These are phyloP conservation scores for Orestias chungarensis DNA, from an alignment of 2,797 vertebrate species.

Conservation along the genomic window DNA sequence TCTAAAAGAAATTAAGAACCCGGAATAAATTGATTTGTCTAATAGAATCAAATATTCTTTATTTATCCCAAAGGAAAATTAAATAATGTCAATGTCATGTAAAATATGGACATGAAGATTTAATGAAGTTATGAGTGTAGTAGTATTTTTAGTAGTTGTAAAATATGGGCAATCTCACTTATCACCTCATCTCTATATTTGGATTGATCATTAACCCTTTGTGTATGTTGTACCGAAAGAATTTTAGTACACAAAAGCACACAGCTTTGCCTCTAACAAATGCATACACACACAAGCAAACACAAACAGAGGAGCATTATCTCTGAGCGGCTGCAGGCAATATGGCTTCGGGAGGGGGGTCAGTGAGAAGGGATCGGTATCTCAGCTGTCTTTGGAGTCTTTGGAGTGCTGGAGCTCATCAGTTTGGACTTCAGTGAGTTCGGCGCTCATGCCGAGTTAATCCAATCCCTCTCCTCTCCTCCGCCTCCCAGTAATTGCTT, in stretches of 20 bases:
- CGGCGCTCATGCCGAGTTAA: slow-evolving; percentile 73
- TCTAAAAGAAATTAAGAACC: no score
- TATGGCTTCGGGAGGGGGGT: slow-evolving; percentile 51
- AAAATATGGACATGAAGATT: no score
- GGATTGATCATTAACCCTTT: neutral
- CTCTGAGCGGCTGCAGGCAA: slow-evolving; percentile 62
- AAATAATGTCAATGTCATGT: no score
- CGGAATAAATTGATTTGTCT: no score
- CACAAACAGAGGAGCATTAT: slow-evolving; percentile 54
- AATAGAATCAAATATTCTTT: no score
- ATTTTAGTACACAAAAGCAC: slow-evolving; percentile 18
- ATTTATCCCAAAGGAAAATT: no score
- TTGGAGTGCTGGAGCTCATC: slow-evolving; percentile 80
- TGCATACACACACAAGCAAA: neutral
- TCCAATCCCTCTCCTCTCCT: slow-evolving; percentile 74
- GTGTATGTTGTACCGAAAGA: neutral
- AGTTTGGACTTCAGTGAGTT: slow-evolving; percentile 78
- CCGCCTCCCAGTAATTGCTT: slow-evolving; percentile 81
- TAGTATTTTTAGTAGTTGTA: neutral
- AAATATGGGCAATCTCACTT: no score
- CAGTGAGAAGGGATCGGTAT: slow-evolving; percentile 73
- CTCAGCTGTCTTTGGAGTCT: slow-evolving; percentile 74
- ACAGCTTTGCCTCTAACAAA: neutral
- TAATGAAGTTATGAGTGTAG: neutral
- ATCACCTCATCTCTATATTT: neutral